Evolutionary conservation across 1,140 invertebrate genomes (phyloP), one percentile per base, ranked within the genome.

Genomic region (Drosophila trapezifrons): DNA sequence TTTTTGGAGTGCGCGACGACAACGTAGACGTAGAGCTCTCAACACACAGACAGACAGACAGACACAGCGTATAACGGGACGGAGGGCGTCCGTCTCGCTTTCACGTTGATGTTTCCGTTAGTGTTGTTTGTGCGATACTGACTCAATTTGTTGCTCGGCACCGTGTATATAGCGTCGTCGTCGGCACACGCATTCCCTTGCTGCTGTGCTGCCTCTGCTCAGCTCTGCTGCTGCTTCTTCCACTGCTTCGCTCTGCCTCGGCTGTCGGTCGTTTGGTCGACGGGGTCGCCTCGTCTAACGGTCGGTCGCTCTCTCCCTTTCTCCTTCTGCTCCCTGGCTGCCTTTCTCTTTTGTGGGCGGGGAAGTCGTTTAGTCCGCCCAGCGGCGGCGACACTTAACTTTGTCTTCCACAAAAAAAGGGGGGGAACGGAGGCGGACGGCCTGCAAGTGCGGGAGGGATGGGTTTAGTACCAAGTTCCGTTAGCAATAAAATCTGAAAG

Each of bases 41-140:
- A 69, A 63, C 77, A 52, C 59, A 64, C 69, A 65, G 40, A 62
- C 52, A 70, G 42, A 32, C 58, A 70, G 35, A 59, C 70, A 55
- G 52, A 62, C 66, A 51, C 60, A 47, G 60, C 56, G 66, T 79
- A 62, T 52, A 71, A 57, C 62, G 70, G 74, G 72, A 83, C 63
- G 70, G 77, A 77, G 60, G 57, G 69, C 84, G 83, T 89, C 84
- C 77, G 81, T 85, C 78, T 73, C 70, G 83, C 67, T 89, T 84
- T 78, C 85, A 81, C 85, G 85, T 76, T 82, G 90, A 91, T 91
- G 90, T 91, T 91, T 79, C 90, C 90, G 90, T 91, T 91, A 83
- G 84, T 91, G 82, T 91, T 91, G 90, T 91, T 91, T 91, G 90
- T 91, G 90, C 90, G 90, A 91, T 91, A 91, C 90, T 91, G 85